Evolutionary conservation across 2,888 invertebrate species (phyloP).

Genomic region (Xylota sylvarum): DNA sequence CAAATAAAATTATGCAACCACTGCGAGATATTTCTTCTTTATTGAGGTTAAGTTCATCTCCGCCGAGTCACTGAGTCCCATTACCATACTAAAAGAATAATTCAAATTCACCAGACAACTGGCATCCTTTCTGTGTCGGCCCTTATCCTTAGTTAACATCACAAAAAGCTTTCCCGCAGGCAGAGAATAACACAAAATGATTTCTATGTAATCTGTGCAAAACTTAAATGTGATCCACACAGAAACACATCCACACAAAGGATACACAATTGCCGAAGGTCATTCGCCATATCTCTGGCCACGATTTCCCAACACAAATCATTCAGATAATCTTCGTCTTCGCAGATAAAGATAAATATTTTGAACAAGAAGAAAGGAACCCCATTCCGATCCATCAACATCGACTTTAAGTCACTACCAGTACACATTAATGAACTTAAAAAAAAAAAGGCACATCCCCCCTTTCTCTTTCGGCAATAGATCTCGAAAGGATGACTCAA

Average conservation of each 20-base stretch:
- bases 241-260: neutral
- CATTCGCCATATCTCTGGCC: slow-evolving; percentile 12
- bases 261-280: slow-evolving; percentile 20
- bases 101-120: neutral
- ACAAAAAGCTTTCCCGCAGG: slow-evolving; percentile 5
- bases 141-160: neutral
- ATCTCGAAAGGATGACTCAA: slow-evolving; percentile 11
- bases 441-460: neutral
- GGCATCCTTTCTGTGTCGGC: neutral
- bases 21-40: neutral
- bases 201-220: slow-evolving; percentile 19
- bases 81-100: slow-evolving; percentile 26
- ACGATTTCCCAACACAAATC: slow-evolving; percentile 39
- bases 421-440: slow-evolving; percentile 8
- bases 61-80: neutral
- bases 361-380: slow-evolving; percentile 26
- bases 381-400: slow-evolving; percentile 23
- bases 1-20: neutral
- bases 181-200: neutral
- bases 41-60: slow-evolving; percentile 22
- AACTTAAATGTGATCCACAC: neutral
- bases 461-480: neutral
- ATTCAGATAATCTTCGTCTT: slow-evolving; percentile 42
- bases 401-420: slow-evolving; percentile 15
- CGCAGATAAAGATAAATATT: slow-evolving; percentile 14